These are phyloP conservation scores for Gavialis gangeticus DNA, from an alignment of 2,113 vertebrate genomes.

Conservation along the genomic window DNA sequence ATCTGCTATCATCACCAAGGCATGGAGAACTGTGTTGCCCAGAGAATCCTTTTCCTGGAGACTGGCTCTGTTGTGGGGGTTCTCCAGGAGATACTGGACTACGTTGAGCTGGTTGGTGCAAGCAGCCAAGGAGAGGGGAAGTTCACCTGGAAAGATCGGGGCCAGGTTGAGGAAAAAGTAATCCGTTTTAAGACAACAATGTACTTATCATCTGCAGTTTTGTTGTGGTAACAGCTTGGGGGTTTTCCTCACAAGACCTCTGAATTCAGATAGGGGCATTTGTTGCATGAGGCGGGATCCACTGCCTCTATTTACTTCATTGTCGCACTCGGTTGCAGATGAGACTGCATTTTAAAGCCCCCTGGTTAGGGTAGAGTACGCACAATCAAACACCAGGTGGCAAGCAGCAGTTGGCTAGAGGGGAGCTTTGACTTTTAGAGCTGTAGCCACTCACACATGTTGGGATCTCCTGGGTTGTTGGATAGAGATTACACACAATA, in stretches of 20 bases:
- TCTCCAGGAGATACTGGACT: constrained; percentile 88
- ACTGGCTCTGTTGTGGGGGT: constrained; percentile 79
- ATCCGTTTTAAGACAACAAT: neutral
- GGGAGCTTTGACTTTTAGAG: neutral
- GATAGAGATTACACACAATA: neutral
- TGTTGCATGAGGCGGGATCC: neutral
- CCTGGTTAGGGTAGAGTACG: neutral
- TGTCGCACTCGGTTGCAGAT: neutral
- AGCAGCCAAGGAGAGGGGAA: constrained; percentile 92
- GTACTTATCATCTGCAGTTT: neutral
- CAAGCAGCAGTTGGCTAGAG: neutral
- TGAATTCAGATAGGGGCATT: neutral
- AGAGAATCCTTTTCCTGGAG: constrained; percentile 82
- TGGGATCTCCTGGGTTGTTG: neutral
- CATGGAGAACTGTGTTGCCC: constrained; percentile 92
- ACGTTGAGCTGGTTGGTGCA: constrained; percentile 93
- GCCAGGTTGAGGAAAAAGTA: neutral
- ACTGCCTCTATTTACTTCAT: neutral
- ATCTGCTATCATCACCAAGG: constrained; percentile 90
- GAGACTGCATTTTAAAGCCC: neutral
- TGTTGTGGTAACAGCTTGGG: neutral
- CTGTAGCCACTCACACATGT: neutral
- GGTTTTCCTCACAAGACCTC: neutral
- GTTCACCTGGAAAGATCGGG: constrained; percentile 83
- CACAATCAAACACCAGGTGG: neutral